Percentiles rank a stretch among this genome's conserved stretches.
Evolutionary conservation across 2,113 vertebrate genomes (phyloP).

Genomic region (Austrofundulus limnaeus): DNA sequence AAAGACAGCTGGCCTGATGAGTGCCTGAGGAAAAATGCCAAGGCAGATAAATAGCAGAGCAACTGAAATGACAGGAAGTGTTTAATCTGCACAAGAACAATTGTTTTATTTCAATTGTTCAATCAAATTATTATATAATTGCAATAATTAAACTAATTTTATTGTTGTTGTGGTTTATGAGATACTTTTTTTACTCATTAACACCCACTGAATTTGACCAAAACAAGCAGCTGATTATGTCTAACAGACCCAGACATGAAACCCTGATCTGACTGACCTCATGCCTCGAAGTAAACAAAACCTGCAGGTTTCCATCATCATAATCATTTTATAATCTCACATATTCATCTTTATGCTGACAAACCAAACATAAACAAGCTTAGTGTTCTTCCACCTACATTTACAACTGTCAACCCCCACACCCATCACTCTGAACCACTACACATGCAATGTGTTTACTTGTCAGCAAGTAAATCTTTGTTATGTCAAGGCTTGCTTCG

Average conservation of each 20-base stretch:
- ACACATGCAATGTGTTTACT: not conserved
- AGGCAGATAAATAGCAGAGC: conserved; percentile 49
- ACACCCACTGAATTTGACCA: not conserved
- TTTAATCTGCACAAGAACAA: conserved; percentile 40
- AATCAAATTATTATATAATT: not conserved
- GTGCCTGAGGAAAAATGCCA: conserved; percentile 64
- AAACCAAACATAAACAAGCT: conserved; percentile 31
- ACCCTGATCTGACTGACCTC: not conserved
- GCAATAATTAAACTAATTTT: not conserved
- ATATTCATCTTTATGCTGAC: conserved; percentile 45
- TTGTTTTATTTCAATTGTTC: not conserved
- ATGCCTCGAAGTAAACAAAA: conserved; percentile 16
- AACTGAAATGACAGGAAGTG: conserved; percentile 35
- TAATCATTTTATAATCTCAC: conserved; percentile 57
- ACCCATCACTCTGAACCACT: conserved; percentile 11
- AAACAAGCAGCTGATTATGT: not conserved
- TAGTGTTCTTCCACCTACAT: conserved; percentile 4
- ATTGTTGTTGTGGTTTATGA: not conserved
- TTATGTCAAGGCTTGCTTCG: not conserved
- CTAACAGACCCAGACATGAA: not conserved
- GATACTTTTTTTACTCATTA: not conserved
- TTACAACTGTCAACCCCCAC: not conserved
- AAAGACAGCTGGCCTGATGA: conserved; percentile 64
- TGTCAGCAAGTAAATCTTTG: not conserved
- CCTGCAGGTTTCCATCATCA: conserved; percentile 41